Conservation (phyloP, 2,113 vertebrate species). For the Anhinga anhinga region DNA sequence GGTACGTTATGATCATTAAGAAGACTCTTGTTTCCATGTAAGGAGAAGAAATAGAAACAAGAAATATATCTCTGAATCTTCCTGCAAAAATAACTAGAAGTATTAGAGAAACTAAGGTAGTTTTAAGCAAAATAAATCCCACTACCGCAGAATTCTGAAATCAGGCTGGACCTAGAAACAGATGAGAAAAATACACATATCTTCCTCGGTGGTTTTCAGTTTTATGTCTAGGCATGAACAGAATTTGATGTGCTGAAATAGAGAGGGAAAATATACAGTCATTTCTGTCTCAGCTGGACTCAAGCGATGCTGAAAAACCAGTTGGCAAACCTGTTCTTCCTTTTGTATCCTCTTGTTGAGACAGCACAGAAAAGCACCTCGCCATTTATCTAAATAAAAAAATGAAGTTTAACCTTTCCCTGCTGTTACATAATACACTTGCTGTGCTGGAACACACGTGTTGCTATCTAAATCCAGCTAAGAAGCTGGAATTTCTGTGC, state of each 20-base stretch:
- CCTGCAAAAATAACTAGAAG: not conserved
- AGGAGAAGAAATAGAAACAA: not conserved
- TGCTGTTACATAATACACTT: not conserved
- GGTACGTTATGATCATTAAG: not conserved
- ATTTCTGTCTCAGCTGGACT: not conserved
- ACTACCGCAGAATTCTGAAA: not conserved
- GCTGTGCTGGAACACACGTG: not conserved
- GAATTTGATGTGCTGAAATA: not conserved
- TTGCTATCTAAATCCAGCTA: not conserved
- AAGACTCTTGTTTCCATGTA: not conserved
- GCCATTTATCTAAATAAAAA: not conserved
- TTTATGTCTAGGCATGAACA: not conserved
- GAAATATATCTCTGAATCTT: not conserved
- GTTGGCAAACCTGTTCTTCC: not conserved
- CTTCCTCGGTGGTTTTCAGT: not conserved
- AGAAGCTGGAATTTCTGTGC: not conserved
- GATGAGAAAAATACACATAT: not conserved
- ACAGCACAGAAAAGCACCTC: not conserved
- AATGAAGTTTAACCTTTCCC: not conserved
- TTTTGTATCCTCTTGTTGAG: not conserved
- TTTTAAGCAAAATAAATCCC: not conserved
- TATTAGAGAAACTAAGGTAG: not conserved
- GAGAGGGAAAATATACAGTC: not conserved
- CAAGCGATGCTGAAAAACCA: not conserved
- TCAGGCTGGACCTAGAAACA: not conserved